Evolutionary conservation across 2,797 vertebrate species (phyloP).

Genomic region (Eulemur coronatus): DNA sequence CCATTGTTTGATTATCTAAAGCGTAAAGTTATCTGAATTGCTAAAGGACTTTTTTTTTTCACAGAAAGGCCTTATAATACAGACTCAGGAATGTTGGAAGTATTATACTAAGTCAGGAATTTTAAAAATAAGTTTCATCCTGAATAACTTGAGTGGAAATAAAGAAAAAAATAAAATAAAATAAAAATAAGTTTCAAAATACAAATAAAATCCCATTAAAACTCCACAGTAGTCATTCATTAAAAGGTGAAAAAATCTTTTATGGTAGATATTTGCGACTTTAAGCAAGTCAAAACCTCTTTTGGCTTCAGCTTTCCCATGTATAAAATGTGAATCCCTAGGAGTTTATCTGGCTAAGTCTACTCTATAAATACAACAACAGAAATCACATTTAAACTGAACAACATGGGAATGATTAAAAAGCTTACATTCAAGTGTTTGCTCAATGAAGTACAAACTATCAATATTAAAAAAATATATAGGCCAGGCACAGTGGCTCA

Average conservation of each 20-base stretch:
- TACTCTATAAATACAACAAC: slow-evolving; percentile 20
- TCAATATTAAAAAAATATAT: neutral
- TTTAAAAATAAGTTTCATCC: neutral
- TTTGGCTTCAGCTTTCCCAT: neutral
- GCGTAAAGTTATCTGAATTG: slow-evolving; percentile 40
- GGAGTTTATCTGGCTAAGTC: neutral
- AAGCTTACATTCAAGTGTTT: neutral
- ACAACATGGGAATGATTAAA: neutral
- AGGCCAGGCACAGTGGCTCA: neutral
- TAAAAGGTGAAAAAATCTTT: neutral
- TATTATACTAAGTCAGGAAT: neutral
- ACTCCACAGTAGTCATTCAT: neutral
- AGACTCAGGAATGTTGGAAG: neutral
- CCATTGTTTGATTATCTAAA: neutral
- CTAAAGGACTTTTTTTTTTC: neutral
- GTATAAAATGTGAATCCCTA: slow-evolving; percentile 13
- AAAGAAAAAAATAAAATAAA: too few species aligned
- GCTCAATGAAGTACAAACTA: neutral
- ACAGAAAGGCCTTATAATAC: neutral
- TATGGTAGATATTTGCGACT: slow-evolving; percentile 10
- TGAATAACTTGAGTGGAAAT: too few species aligned
- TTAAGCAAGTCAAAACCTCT: slow-evolving; percentile 20
- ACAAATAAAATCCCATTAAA: slow-evolving; percentile 50
- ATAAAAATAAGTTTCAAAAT: neutral
- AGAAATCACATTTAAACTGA: neutral